These are phyloP conservation scores for Littorina saxatilis DNA, from an alignment of 1,140 invertebrate species.

Conservation along the genomic window DNA sequence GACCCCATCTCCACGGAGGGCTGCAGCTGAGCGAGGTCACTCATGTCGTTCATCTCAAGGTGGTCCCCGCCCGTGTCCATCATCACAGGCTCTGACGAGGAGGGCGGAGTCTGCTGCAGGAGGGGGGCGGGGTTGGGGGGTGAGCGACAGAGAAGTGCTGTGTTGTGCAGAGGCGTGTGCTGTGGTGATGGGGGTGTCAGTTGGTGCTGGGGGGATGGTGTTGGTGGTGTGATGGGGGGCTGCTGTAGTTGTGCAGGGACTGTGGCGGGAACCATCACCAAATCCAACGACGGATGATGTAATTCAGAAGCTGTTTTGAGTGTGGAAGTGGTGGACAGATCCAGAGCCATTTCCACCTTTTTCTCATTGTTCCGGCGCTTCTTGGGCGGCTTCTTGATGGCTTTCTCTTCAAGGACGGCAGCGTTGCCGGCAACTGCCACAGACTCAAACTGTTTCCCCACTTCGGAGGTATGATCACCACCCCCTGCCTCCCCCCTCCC, in stretches of 20 bases:
- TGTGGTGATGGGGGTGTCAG: slow-evolving; percentile 1
- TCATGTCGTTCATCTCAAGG: neutral
- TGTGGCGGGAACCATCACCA: neutral
- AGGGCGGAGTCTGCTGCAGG: slow-evolving; percentile 12
- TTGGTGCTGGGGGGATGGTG: slow-evolving; percentile 13
- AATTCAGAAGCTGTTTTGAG: no score
- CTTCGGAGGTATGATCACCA: neutral
- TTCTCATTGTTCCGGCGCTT: slow-evolving; percentile 36
- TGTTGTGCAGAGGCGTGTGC: neutral
- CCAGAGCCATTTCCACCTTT: slow-evolving; percentile 24
- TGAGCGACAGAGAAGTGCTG: neutral
- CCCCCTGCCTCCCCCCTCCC: slow-evolving; percentile 12
- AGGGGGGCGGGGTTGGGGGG: neutral
- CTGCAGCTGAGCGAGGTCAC: neutral
- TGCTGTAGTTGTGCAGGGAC: slow-evolving; percentile 15
- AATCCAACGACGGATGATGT: neutral
- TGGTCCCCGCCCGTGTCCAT: neutral
- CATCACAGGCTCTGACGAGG: slow-evolving; percentile 9
- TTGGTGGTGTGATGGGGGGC: slow-evolving; percentile 11
- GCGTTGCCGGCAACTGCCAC: neutral
- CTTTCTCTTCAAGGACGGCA: neutral
- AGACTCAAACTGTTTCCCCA: neutral
- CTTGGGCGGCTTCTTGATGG: slow-evolving; percentile 42
- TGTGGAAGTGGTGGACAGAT: neutral
- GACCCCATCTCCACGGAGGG: neutral